phyloP scores from a whole-genome alignment of 2,113 vertebrate genomes.

The Etheostoma spectabile region DNA sequence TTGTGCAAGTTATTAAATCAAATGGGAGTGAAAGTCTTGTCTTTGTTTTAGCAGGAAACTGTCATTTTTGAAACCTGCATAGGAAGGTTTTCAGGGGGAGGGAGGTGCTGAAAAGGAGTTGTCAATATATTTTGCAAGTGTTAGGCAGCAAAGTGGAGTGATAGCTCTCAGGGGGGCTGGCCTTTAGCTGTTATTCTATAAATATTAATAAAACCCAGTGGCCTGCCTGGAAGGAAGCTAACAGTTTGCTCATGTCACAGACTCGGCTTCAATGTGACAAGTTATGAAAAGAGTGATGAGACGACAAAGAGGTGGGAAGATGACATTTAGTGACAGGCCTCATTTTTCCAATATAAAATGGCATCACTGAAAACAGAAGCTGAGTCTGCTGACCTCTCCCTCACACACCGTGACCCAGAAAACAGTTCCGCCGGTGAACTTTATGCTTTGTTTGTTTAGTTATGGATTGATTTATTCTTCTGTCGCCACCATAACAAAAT shows the following conservation, averaged over 20 bases:
- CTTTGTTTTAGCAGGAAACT: slow-evolving; percentile 58
- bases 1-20: slow-evolving; percentile 30
- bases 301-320: slow-evolving; percentile 71
- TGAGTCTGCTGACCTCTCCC: slow-evolving; percentile 52
- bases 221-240: slow-evolving; percentile 83
- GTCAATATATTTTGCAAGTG: slow-evolving; percentile 83
- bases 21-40: slow-evolving; percentile 14
- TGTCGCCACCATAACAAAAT: not conserved
- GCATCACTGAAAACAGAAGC: slow-evolving; percentile 53
- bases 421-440: slow-evolving; percentile 20
- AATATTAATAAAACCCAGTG: slow-evolving; percentile 85
- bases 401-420: slow-evolving; percentile 23
- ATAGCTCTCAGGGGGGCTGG: slow-evolving; percentile 82
- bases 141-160: slow-evolving; percentile 77
- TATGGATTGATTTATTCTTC: not conserved
- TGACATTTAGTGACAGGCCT: slow-evolving; percentile 77
- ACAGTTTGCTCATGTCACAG: slow-evolving; percentile 79
- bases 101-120: slow-evolving; percentile 69
- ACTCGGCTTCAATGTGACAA: slow-evolving; percentile 77
- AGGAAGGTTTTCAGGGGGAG: slow-evolving; percentile 36
- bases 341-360: slow-evolving; percentile 74
- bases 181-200: slow-evolving; percentile 84
- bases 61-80: slow-evolving; percentile 49
- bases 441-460: slow-evolving; percentile 6
- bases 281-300: slow-evolving; percentile 71